Percentiles rank a stretch among this genome's conserved stretches.
These are phyloP conservation scores for Scleropages formosus DNA, from an alignment of 2,797 vertebrate species.

Conservation along the genomic window DNA sequence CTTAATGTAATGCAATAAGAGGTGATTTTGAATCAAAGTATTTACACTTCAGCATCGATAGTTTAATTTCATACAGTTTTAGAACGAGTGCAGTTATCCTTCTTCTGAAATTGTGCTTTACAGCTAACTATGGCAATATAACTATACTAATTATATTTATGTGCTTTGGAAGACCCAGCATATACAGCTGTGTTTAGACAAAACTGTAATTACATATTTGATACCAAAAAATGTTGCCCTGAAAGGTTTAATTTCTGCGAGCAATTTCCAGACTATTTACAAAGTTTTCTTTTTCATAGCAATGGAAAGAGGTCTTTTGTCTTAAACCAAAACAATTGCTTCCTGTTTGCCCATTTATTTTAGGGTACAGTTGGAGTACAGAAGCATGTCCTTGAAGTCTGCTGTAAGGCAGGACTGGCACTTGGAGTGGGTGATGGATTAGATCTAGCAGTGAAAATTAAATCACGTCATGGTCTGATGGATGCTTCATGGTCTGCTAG, in stretches of 20 bases:
- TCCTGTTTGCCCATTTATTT: conserved; percentile 25
- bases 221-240: conserved; percentile 37
- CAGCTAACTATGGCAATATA: not conserved
- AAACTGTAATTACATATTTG: conserved; percentile 10
- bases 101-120: not conserved
- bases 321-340: not conserved
- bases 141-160: conserved; percentile 9
- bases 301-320: conserved; percentile 15
- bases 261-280: conserved; percentile 34
- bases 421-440: conserved; percentile 34
- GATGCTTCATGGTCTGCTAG: conserved; percentile 38
- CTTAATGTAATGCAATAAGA: no score
- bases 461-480: conserved; percentile 40
- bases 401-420: conserved; percentile 18
- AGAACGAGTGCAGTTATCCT: not conserved
- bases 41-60: no score
- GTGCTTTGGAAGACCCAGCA: conserved; percentile 10
- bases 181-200: conserved; percentile 15
- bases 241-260: conserved; percentile 41
- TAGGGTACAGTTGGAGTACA: conserved; percentile 6
- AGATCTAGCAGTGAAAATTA: conserved; percentile 36
- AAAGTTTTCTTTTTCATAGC: conserved; percentile 28
- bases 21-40: no score
- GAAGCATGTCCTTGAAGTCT: conserved; percentile 31
- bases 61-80: not conserved